phyloP scores from a whole-genome alignment of 2,888 invertebrate species.

The Melinaea marsaeus region DNA sequence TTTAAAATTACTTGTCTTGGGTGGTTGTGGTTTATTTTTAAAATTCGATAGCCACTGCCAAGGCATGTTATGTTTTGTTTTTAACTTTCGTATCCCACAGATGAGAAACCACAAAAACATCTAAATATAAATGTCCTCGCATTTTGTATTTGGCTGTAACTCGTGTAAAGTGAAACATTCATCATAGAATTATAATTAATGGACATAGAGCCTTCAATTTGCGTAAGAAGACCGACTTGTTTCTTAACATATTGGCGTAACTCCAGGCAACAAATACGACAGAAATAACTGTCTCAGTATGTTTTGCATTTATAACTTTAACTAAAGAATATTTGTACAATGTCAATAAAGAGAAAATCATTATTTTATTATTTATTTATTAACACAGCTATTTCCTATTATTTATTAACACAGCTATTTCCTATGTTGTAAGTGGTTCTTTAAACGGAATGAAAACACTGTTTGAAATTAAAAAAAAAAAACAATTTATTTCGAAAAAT shows the following conservation, averaged over 20 bases:
- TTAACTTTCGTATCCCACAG: background rate
- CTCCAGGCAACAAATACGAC: slow-evolving; percentile 2
- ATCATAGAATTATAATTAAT: slow-evolving; percentile 19
- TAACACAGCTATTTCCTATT: too few species aligned
- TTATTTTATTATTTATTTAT: too few species aligned
- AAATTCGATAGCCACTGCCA: background rate
- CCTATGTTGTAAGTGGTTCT: too few species aligned
- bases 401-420: too few species aligned
- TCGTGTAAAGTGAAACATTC: slow-evolving; percentile 9
- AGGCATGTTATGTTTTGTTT: background rate
- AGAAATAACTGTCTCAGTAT: background rate
- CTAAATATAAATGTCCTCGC: background rate
- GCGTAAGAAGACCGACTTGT: slow-evolving; percentile 10
- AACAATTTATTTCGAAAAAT: too few species aligned
- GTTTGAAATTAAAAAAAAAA: too few species aligned
- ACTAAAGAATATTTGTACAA: background rate
- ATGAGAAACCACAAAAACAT: background rate
- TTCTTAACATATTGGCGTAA: background rate
- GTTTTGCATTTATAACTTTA: background rate
- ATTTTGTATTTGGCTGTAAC: background rate
- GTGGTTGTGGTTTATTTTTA: background rate
- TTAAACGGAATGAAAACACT: too few species aligned
- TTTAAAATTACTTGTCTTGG: background rate
- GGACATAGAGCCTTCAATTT: slow-evolving; percentile 10
- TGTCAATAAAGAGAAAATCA: too few species aligned